Conservation (phyloP, 2,113 vertebrate genomes). For the Stictonetta naevosa region DNA sequence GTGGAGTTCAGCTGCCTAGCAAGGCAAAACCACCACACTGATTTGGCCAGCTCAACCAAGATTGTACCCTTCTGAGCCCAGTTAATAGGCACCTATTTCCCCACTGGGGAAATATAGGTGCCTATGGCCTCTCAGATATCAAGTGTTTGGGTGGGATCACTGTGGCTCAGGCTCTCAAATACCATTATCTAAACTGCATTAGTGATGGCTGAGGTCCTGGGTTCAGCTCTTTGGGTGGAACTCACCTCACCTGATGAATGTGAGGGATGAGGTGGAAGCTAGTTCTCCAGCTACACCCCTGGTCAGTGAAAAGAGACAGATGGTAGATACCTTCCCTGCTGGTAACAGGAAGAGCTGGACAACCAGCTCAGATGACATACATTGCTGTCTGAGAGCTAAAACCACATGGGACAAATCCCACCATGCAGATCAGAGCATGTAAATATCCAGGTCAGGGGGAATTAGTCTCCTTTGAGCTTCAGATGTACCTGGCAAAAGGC, state of each 20-base stretch:
- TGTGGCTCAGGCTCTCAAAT: neutral
- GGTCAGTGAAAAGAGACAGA: rapidly evolving
- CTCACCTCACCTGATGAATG: neutral
- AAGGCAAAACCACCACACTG: no score
- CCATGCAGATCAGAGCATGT: rapidly evolving
- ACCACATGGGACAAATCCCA: neutral
- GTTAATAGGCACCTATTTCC: neutral
- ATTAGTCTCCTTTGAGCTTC: rapidly evolving
- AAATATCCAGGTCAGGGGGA: neutral
- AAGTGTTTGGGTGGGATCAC: neutral
- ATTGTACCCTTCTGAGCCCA: neutral
- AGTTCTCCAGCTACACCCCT: neutral
- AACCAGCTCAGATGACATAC: neutral
- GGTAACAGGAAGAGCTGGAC: neutral
- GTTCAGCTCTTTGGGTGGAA: neutral
- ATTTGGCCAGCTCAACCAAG: neutral
- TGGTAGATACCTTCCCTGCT: neutral
- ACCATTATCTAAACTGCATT: neutral
- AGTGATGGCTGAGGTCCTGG: neutral
- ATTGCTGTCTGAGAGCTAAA: neutral
- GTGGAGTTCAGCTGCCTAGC: no score
- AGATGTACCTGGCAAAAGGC: neutral
- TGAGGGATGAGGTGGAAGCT: rapidly evolving
- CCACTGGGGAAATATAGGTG: neutral
- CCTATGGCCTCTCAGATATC: neutral